phyloP scores from a whole-genome alignment of 2,888 invertebrate species.

The Andrena bicolor region DNA sequence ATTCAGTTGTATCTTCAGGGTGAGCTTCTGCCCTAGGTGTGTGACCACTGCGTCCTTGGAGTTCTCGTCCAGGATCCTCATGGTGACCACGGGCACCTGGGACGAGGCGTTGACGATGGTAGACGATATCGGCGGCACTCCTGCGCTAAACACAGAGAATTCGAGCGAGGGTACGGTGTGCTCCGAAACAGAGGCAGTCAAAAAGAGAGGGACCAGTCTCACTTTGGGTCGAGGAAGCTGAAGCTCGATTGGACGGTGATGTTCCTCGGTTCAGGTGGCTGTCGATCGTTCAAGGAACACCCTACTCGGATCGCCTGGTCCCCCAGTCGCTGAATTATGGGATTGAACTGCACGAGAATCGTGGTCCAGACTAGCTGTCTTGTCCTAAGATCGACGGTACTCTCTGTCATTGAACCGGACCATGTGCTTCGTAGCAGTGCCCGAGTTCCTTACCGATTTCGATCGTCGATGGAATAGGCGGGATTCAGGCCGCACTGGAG shows the following conservation, averaged over 20 bases:
- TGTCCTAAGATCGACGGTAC: conserved; percentile 86
- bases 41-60: conserved; percentile 88
- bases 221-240: conserved; percentile 86
- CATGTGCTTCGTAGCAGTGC: background rate
- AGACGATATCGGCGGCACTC: conserved; percentile 84
- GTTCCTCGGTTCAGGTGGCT: conserved; percentile 85
- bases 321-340: conserved; percentile 93
- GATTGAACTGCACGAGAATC: conserved; percentile 93
- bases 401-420: background rate
- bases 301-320: conserved; percentile 93
- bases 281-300: conserved; percentile 88
- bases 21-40: conserved; percentile 89
- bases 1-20: conserved; percentile 88
- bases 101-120: conserved; percentile 86
- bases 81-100: conserved; percentile 86
- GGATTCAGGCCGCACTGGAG: conserved; percentile 80
- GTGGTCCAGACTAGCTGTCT: conserved; percentile 89
- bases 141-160: conserved; percentile 75
- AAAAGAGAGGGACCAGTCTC: conserved; percentile 26
- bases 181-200: background rate
- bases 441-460: conserved; percentile 78
- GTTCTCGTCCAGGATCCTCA: conserved; percentile 87
- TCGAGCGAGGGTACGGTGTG: background rate
- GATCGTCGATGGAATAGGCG: conserved; percentile 80
- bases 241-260: conserved; percentile 87